These are phyloP conservation scores for Tribolium freemani DNA, from an alignment of 2,888 invertebrate genomes.

Conservation along the genomic window DNA sequence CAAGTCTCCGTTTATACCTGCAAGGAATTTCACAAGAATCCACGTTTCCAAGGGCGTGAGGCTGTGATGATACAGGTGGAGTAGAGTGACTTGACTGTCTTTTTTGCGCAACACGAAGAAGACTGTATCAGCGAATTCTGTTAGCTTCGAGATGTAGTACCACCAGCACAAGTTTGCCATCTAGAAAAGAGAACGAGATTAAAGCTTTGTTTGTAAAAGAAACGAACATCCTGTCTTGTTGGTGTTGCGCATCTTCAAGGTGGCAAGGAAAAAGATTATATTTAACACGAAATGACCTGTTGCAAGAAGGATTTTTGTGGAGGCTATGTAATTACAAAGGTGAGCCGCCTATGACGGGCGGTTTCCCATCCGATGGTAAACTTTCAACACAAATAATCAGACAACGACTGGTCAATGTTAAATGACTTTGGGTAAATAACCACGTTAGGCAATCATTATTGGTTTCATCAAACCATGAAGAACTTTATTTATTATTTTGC, in stretches of 20 bases:
- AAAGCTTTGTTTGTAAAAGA: not conserved
- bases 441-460: not conserved
- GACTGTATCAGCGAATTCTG: slow-evolving; percentile 89
- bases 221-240: slow-evolving; percentile 1
- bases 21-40: slow-evolving; percentile 83
- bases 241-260: slow-evolving; percentile 16
- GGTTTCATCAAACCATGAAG: not conserved
- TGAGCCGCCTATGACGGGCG: slow-evolving; percentile 2
- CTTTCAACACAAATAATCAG: not conserved
- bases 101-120: slow-evolving; percentile 90
- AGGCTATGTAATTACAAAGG: slow-evolving; percentile 9
- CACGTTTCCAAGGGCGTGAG: slow-evolving; percentile 84
- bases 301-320: slow-evolving; percentile 3
- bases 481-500: not conserved
- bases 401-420: not conserved
- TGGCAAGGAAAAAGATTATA: not conserved
- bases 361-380: not conserved
- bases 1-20: slow-evolving; percentile 68
- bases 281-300: slow-evolving; percentile 19
- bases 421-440: not conserved
- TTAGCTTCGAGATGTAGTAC: slow-evolving; percentile 91
- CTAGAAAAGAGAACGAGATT: slow-evolving; percentile 66
- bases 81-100: slow-evolving; percentile 85
- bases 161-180: slow-evolving; percentile 91
- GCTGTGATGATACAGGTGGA: slow-evolving; percentile 89